These are phyloP conservation scores for Chrysoperla carnea DNA, from an alignment of 1,140 invertebrate genomes.

Conservation along the genomic window DNA sequence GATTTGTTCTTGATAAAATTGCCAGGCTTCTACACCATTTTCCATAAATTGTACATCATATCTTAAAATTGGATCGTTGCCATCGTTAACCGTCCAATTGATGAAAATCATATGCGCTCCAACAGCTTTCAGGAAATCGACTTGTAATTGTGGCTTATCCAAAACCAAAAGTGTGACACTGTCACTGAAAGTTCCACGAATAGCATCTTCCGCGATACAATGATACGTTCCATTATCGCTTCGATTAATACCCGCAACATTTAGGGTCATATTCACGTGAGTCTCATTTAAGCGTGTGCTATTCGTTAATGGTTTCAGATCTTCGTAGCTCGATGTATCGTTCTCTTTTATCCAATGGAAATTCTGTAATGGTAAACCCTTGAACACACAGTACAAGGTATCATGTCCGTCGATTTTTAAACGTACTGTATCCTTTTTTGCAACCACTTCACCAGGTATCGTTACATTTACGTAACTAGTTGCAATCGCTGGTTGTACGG, in stretches of 20 bases:
- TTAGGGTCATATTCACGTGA: conserved; percentile 29
- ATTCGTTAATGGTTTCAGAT: conserved; percentile 21
- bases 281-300: conserved; percentile 31
- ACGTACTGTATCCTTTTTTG: conserved; percentile 24
- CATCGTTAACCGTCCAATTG: conserved; percentile 66
- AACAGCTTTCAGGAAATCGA: conserved; percentile 58
- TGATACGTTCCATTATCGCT: conserved; percentile 50
- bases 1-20: conserved; percentile 27
- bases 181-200: conserved; percentile 15
- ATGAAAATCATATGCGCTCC: conserved; percentile 54
- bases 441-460: conserved; percentile 26
- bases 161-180: conserved; percentile 37
- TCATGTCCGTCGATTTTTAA: conserved; percentile 27
- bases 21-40: conserved; percentile 30
- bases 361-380: conserved; percentile 35
- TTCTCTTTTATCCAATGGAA: conserved; percentile 38
- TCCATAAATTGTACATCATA: conserved; percentile 46
- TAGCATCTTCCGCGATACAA: conserved; percentile 24
- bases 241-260: conserved; percentile 31
- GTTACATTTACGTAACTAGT: conserved; percentile 19
- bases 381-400: conserved; percentile 31
- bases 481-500: conserved; percentile 21
- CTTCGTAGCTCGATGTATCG: conserved; percentile 22
- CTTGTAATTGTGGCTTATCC: conserved; percentile 48
- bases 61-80: conserved; percentile 46